Conservation (phyloP, 2,113 vertebrate genomes). For the Motacilla alba region DNA sequence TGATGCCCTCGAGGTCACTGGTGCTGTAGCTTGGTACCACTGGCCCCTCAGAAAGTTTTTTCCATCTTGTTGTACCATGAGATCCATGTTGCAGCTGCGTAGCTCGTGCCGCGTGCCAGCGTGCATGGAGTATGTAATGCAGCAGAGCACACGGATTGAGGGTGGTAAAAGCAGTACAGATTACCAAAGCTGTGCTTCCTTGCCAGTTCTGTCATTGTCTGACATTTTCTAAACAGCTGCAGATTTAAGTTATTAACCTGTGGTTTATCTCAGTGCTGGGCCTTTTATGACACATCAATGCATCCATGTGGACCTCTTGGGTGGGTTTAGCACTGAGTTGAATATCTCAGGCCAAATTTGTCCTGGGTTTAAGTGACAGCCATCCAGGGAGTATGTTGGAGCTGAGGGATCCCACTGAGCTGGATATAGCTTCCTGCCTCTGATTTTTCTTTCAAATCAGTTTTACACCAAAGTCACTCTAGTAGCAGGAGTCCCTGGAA, state of each 20-base stretch:
- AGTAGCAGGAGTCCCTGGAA: background rate
- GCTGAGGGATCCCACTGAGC: background rate
- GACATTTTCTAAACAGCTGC: background rate
- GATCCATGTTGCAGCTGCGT: background rate
- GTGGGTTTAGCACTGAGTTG: background rate
- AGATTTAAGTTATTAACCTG: background rate
- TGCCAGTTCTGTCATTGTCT: background rate
- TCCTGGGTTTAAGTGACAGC: background rate
- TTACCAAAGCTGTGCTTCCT: constrained; percentile 18
- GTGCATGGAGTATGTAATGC: background rate
- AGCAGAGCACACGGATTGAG: background rate
- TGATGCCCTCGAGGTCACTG: background rate
- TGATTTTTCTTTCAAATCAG: background rate
- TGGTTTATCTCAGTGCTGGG: background rate
- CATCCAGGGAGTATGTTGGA: background rate
- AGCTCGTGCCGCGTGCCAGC: background rate
- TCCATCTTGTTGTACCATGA: background rate
- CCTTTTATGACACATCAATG: background rate
- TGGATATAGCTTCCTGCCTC: background rate
- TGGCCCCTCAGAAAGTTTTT: background rate
- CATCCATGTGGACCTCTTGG: background rate
- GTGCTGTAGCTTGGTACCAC: background rate
- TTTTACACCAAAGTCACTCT: background rate
- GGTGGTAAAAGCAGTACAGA: background rate
- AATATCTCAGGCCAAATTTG: background rate